These are phyloP conservation scores for Oscheius onirici DNA, from an alignment of 2,888 invertebrate species.

Conservation along the genomic window DNA sequence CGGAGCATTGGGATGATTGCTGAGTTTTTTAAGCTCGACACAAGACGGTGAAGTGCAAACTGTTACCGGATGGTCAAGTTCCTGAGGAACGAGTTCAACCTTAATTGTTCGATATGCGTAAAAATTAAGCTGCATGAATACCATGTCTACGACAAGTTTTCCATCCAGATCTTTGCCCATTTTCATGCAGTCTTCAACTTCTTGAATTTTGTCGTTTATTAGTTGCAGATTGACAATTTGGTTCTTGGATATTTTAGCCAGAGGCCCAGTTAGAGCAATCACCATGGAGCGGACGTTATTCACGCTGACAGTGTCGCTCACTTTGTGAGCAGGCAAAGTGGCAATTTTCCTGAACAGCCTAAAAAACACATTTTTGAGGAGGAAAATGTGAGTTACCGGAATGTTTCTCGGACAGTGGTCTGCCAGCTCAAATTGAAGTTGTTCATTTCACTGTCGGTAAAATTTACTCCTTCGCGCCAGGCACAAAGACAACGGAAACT, in stretches of 20 bases:
- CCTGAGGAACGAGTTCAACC: background rate
- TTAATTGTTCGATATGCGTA: constrained; percentile 1
- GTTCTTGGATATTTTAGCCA: constrained; percentile 32
- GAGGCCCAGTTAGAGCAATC: constrained; percentile 19
- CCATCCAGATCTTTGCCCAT: background rate
- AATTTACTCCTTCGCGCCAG: constrained; percentile 25
- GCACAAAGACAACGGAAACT: constrained; percentile 46
- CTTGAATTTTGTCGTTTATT: constrained; percentile 35
- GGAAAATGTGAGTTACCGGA: background rate
- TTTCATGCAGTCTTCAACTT: constrained; percentile 6
- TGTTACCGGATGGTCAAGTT: constrained; percentile 36
- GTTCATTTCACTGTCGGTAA: background rate
- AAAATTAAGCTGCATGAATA: background rate
- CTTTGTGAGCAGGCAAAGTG: constrained; percentile 24
- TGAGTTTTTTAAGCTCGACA: constrained; percentile 10
- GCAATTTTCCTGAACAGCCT: constrained; percentile 35
- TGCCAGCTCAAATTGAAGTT: constrained; percentile 40
- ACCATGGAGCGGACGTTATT: constrained; percentile 29
- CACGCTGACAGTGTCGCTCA: constrained; percentile 32
- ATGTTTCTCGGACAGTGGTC: constrained; percentile 35
- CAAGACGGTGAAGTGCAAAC: constrained; percentile 38
- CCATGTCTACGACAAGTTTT: constrained; percentile 20
- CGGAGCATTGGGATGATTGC: constrained; percentile 3
- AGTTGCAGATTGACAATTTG: constrained; percentile 30
- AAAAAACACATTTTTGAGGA: background rate